These are phyloP conservation scores for Scalopus aquaticus DNA, from an alignment of 2,113 vertebrate species.

Conservation along the genomic window DNA sequence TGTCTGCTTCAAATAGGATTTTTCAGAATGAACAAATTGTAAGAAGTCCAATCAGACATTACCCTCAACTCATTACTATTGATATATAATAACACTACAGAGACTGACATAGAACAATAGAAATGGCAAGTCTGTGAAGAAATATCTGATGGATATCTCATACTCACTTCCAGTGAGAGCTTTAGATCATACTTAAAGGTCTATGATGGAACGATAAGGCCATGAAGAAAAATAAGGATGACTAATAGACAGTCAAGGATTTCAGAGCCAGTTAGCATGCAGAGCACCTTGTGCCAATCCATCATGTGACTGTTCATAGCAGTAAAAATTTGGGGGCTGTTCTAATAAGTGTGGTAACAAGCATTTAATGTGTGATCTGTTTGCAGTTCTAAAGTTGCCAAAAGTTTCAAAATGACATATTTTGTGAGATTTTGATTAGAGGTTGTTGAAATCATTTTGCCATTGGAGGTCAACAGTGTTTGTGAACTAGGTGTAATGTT, in stretches of 20 bases:
- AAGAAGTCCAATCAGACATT: not conserved
- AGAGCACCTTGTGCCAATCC: constrained; percentile 5
- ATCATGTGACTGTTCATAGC: not conserved
- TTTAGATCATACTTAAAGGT: not conserved
- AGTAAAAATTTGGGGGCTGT: not conserved
- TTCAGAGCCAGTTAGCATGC: not conserved
- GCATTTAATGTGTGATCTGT: accelerated
- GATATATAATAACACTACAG: not conserved
- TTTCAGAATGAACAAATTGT: not conserved
- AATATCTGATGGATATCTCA: not conserved
- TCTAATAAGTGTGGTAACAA: not conserved
- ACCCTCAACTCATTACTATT: not conserved
- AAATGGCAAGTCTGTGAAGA: not conserved
- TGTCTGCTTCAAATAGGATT: not conserved
- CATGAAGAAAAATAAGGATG: not conserved
- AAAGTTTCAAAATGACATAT: not conserved
- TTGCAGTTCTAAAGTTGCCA: not conserved
- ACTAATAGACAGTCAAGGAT: not conserved
- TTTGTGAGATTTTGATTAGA: not conserved
- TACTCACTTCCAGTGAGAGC: not conserved
- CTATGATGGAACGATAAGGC: not conserved
- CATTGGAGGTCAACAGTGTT: not conserved
- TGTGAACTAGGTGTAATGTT: not conserved
- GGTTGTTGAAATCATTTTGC: not conserved
- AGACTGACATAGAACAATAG: not conserved